phyloP scores from a whole-genome alignment of 2,113 vertebrate species.

The Camelus bactrianus region DNA sequence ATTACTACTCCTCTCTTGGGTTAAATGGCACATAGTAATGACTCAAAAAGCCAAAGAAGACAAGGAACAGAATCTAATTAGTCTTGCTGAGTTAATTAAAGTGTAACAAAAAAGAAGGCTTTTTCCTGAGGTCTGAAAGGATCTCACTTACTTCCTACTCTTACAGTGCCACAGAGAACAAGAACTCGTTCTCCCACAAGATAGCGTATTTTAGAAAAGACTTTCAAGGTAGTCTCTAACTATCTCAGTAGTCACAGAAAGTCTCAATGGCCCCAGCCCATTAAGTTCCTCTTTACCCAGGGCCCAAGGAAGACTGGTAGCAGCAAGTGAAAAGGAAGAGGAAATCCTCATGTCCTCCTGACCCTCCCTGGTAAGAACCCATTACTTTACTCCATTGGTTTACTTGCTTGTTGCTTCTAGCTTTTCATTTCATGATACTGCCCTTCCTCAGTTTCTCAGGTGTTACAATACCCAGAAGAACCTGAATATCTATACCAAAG shows the following conservation, averaged over 20 bases:
- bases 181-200: constrained; percentile 28
- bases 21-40: constrained; percentile 38
- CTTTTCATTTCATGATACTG: neutral
- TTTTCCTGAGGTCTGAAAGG: constrained; percentile 37
- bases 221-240: neutral
- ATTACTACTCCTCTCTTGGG: neutral
- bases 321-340: constrained; percentile 15
- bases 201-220: neutral
- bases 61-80: neutral
- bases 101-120: constrained; percentile 37
- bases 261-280: neutral
- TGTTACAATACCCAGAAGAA: neutral
- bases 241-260: neutral
- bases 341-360: neutral
- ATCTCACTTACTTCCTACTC: constrained; percentile 68
- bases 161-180: constrained; percentile 70
- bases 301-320: neutral
- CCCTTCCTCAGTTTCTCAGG: neutral
- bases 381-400: neutral
- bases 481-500: neutral
- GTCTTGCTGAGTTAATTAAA: neutral
- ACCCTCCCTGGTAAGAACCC: neutral
- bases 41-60: constrained; percentile 54
- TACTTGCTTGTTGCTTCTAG: neutral
- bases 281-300: constrained; percentile 3